A percentile compares a stretch with the other conserved stretches of the same genome.
phyloP scores from a whole-genome alignment of 2,888 invertebrate species.

The Pandemis cinnamomeana region DNA sequence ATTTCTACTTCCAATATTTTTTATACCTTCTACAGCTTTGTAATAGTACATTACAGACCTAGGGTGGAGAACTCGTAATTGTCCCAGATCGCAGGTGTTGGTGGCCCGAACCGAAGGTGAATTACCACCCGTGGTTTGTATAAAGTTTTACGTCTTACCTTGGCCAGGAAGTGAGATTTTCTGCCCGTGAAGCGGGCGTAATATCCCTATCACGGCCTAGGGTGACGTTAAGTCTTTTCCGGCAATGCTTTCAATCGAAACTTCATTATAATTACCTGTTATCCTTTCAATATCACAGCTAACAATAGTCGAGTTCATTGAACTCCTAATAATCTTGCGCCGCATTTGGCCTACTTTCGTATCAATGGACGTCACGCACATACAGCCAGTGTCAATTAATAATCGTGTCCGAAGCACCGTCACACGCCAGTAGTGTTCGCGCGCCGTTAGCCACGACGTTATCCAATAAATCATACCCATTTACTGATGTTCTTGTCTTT shows the following conservation, averaged over 20 bases:
- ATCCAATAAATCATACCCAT: conserved; percentile 48
- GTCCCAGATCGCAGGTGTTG: too few species aligned
- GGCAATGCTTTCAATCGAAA: neutral
- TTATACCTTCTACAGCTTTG: neutral
- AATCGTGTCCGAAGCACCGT: conserved; percentile 57
- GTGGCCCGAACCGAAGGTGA: too few species aligned
- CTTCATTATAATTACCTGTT: neutral
- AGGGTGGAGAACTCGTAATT: too few species aligned
- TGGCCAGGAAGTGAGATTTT: too few species aligned
- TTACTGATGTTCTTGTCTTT: conserved; percentile 45
- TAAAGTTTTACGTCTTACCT: too few species aligned
- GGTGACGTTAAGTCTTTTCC: neutral
- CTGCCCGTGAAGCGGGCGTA: too few species aligned
- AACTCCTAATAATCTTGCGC: neutral
- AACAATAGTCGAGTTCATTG: neutral
- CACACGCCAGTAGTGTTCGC: conserved; percentile 50
- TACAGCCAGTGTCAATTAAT: conserved; percentile 65
- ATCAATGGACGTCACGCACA: conserved; percentile 68
- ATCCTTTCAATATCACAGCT: neutral
- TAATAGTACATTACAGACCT: too few species aligned
- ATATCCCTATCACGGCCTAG: too few species aligned
- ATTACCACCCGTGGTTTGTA: too few species aligned
- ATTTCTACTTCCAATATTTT: neutral
- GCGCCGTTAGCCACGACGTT: conserved; percentile 38
- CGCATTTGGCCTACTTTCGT: conserved; percentile 13